These are phyloP conservation scores for Orthosia incerta DNA, from an alignment of 2,888 invertebrate species.

Conservation along the genomic window DNA sequence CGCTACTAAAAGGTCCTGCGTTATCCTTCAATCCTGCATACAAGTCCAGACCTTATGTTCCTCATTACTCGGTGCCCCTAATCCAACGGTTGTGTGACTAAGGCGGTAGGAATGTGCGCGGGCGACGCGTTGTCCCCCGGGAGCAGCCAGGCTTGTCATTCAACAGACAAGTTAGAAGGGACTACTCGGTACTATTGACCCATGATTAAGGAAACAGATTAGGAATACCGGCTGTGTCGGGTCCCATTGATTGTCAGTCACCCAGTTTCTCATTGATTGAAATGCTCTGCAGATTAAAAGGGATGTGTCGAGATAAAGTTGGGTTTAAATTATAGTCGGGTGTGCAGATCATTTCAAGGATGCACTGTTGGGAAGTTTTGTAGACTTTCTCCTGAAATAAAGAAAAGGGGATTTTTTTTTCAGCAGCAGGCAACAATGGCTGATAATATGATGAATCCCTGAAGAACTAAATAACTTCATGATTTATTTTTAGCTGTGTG, in stretches of 20 bases:
- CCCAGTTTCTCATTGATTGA: background rate
- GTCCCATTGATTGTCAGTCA: background rate
- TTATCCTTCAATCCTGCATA: constrained; percentile 6
- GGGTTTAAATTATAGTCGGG: no score
- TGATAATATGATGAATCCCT: no score
- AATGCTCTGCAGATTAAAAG: background rate
- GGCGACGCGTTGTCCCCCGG: constrained; percentile 58
- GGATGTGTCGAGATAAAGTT: no score
- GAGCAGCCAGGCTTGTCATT: constrained; percentile 40
- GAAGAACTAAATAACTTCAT: no score
- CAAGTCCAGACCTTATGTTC: constrained; percentile 34
- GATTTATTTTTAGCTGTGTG: no score
- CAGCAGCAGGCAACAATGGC: background rate
- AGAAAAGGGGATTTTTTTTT: background rate
- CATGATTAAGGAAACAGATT: background rate
- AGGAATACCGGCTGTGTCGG: background rate
- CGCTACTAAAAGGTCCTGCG: background rate
- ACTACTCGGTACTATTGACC: background rate
- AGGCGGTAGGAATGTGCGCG: constrained; percentile 65
- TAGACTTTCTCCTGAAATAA: background rate
- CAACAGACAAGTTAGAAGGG: constrained; percentile 14
- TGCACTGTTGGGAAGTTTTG: background rate
- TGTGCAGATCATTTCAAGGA: no score
- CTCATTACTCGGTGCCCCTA: constrained; percentile 51
- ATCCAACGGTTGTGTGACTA: constrained; percentile 71